Percentiles rank a stretch among this genome's conserved stretches.
These are phyloP conservation scores for Seira ritae DNA, from an alignment of 2,888 invertebrate species.

Conservation along the genomic window DNA sequence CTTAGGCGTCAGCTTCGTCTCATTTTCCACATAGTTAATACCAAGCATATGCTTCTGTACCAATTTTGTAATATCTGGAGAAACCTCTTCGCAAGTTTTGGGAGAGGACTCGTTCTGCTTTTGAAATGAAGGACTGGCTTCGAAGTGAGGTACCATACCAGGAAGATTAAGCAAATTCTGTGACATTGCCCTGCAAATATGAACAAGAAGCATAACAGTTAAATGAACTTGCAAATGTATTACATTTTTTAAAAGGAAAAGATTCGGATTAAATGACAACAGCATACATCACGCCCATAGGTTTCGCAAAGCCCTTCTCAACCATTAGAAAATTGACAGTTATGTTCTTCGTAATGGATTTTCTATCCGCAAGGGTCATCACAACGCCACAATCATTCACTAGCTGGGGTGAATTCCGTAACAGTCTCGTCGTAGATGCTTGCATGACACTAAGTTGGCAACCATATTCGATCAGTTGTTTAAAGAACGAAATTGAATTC, in stretches of 20 bases:
- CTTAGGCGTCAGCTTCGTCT: not conserved
- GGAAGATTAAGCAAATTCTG: not conserved
- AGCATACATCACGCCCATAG: constrained; percentile 30
- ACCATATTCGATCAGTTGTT: not conserved
- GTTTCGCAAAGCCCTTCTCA: constrained; percentile 19
- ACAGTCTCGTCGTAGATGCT: not conserved
- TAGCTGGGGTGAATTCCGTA: not conserved
- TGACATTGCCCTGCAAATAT: constrained; percentile 10
- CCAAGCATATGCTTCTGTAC: too few relatives aligned
- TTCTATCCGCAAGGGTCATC: not conserved
- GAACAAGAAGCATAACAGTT: constrained; percentile 3
- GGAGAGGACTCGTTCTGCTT: too few relatives aligned
- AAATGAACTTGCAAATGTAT: constrained; percentile 15
- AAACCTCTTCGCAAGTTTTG: too few relatives aligned
- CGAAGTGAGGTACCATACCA: not conserved
- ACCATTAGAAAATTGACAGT: constrained; percentile 27
- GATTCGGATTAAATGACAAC: too few relatives aligned
- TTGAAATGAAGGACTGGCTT: too few relatives aligned
- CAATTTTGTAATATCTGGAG: too few relatives aligned
- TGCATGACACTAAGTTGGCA: constrained; percentile 14
- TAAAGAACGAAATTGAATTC: not conserved
- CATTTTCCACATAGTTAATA: not conserved
- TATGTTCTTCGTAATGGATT: too few relatives aligned
- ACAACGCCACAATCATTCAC: constrained; percentile 22
- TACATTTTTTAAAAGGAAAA: too few relatives aligned